Conservation (phyloP, 2,113 vertebrate genomes). For the Galemys pyrenaicus region DNA sequence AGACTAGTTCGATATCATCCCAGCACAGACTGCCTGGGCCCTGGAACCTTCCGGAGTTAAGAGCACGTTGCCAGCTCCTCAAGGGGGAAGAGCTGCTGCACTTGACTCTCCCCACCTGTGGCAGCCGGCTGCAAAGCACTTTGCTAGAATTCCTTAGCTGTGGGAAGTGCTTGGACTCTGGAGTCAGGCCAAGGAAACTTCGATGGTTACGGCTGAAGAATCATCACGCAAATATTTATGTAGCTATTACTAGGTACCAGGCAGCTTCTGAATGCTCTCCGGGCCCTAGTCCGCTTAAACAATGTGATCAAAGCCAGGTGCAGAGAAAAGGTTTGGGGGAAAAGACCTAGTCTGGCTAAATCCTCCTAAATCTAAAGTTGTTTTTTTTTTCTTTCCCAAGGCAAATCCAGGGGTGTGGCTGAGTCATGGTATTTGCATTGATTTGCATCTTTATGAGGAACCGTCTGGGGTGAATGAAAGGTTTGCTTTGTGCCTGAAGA, state of each 20-base stretch:
- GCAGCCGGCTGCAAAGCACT: neutral
- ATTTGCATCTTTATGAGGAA: neutral
- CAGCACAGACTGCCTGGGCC: neutral
- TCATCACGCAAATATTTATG: neutral
- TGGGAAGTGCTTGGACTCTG: neutral
- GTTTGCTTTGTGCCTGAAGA: neutral
- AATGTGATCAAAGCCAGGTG: neutral
- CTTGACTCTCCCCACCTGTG: neutral
- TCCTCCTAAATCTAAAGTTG: neutral
- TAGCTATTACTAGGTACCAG: neutral
- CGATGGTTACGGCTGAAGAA: neutral
- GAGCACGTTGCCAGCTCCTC: too few species aligned
- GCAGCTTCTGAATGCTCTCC: neutral
- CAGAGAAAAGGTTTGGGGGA: neutral
- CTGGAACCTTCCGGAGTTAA: neutral
- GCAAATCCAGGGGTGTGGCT: neutral
- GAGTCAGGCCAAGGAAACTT: neutral
- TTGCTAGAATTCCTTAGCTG: neutral
- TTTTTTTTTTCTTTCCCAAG: neutral
- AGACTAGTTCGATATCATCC: neutral
- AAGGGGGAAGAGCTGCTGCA: neutral
- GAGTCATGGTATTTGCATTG: neutral
- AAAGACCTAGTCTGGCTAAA: neutral
- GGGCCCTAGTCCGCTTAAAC: neutral
- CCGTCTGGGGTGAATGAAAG: neutral